Conservation (phyloP, 2,113 vertebrate species). For the Pheucticus melanocephalus region DNA sequence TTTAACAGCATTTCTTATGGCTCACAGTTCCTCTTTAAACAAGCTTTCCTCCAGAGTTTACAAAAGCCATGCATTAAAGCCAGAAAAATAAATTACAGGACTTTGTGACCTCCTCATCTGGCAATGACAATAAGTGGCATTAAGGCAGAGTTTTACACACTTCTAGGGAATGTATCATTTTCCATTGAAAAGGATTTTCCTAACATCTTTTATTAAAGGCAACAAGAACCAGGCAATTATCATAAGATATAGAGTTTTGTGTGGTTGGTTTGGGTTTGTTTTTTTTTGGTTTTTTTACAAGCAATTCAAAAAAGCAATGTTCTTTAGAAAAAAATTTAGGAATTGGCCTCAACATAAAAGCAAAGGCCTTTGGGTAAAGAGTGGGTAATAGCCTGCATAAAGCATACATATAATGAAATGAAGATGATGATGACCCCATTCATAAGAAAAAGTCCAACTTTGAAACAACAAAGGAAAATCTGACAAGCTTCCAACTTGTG, state of each 20-base stretch:
- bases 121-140: not conserved
- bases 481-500: not conserved
- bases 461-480: not conserved
- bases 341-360: not conserved
- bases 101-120: not conserved
- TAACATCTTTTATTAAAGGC: not conserved
- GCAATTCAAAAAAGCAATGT: not conserved
- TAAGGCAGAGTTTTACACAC: not conserved
- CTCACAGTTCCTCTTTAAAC: not conserved
- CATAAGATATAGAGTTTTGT: not conserved
- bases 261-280: accelerated
- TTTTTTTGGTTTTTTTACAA: not conserved
- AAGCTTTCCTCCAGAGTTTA: not conserved
- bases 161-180: not conserved
- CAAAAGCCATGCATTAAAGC: not conserved
- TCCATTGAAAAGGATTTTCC: not conserved
- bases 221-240: not conserved
- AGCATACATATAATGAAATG: not conserved
- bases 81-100: not conserved
- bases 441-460: not conserved
- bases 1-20: not conserved
- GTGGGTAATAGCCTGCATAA: not conserved
- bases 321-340: not conserved
- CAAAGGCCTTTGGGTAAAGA: not conserved
- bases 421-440: not conserved